Percentiles rank a stretch among this genome's conserved stretches.
Conservation (phyloP, 2,797 vertebrate species). For the Semaprochilodus insignis region DNA sequence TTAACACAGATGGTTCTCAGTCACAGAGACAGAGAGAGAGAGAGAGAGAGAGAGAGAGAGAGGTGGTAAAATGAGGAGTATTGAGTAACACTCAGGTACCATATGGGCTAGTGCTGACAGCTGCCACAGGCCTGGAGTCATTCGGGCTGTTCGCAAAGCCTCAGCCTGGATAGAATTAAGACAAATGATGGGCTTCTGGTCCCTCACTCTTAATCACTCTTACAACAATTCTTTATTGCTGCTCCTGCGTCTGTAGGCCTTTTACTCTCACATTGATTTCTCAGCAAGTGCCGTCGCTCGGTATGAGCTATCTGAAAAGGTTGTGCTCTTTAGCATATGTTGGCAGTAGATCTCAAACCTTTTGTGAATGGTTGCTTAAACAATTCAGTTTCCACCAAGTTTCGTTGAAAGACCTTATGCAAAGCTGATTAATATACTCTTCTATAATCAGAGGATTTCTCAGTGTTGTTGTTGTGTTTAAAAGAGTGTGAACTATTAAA, state of each 20-base stretch:
- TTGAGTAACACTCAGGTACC: slow-evolving; percentile 40
- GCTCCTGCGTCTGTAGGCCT: background rate
- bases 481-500: too few relatives aligned
- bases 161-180: slow-evolving; percentile 34
- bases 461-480: too few relatives aligned
- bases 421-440: too few relatives aligned
- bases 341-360: background rate
- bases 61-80: slow-evolving; percentile 10
- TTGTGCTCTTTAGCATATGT: background rate
- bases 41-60: background rate
- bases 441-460: too few relatives aligned
- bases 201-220: slow-evolving; percentile 16
- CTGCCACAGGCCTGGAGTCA: slow-evolving; percentile 37
- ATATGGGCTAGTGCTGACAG: slow-evolving; percentile 40
- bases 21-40: slow-evolving; percentile 20
- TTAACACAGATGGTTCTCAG: slow-evolving; percentile 6
- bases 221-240: slow-evolving; percentile 1
- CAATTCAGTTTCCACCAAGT: too few relatives aligned
- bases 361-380: too few relatives aligned
- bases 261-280: background rate
- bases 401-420: too few relatives aligned
- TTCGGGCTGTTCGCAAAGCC: background rate
- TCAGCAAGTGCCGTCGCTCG: background rate
- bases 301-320: background rate
- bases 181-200: slow-evolving; percentile 8